Base-by-base conservation (phyloP, 2,113 vertebrate species). In the Gallinago paraguaiae region DNA sequence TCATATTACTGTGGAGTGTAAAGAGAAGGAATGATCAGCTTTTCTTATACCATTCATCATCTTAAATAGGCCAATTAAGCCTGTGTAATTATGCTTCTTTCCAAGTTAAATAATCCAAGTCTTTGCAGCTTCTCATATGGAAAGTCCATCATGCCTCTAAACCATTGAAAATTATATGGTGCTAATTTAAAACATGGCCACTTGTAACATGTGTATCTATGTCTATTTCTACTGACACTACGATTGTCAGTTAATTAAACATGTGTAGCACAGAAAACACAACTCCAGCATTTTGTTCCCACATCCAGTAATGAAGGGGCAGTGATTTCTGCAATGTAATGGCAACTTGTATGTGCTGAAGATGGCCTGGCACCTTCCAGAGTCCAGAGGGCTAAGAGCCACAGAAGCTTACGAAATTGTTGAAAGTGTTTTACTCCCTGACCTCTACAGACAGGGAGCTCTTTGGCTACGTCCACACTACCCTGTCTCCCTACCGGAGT, bases 81-180 rank as follows among this genome's bases (percentile, higher is more conserved):
- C 48, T 2, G 2, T 81, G 83, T 87, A 96, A 97, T 97, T 96
- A 96, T 84, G 77, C 65, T 89, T 94, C 95, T 92, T 96, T 96
- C 95, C 95, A 95, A 96, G 92, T 93, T 94, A 96, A 97, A 97
- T 95, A 97, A 96, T 95, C 95, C 93, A 96, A 92, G 72, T 45
- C 90, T 96, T 97, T 94, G 88, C 95, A 94, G 86, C 61, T 94
- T 95, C 93, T 96, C 92, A 72, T 86, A 94, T 86, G 86, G 90
- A 92, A 96, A 97, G 95, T 91, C 90, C 95, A 95, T 95, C 96
- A 89, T 61, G 57, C 53, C 61, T 88, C 28, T 87, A 80, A 88
- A 93, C 74, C 65, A 69, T 18, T 89, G 91, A 85, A 94, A 95
- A 91, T 96, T 95, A 82, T 77, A 54, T 31, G 25, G 89, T 94